Conservation (phyloP, 2,113 vertebrate species). For the Girardinichthys multiradiatus region DNA sequence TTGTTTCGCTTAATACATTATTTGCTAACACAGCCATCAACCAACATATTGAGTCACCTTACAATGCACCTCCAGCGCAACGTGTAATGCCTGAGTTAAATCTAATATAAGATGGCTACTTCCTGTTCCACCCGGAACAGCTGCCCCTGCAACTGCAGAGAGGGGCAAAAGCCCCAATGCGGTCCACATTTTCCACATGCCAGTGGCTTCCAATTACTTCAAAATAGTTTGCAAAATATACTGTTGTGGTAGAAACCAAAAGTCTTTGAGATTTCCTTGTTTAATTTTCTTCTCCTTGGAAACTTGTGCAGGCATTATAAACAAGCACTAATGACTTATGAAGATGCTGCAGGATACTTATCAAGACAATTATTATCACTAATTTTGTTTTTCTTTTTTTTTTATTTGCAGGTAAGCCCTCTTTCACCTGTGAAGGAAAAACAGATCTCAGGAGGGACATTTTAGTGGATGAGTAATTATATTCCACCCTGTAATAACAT, state of each 20-base stretch:
- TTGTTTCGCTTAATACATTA: constrained; percentile 56
- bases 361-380: constrained; percentile 66
- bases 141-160: constrained; percentile 57
- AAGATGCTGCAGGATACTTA: constrained; percentile 69
- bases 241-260: constrained; percentile 45
- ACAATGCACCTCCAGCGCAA: constrained; percentile 42
- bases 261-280: constrained; percentile 60
- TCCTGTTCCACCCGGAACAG: constrained; percentile 69
- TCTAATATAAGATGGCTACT: constrained; percentile 71
- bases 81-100: constrained; percentile 56
- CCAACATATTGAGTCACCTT: constrained; percentile 62
- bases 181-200: constrained; percentile 68
- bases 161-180: constrained; percentile 61
- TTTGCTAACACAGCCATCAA: constrained; percentile 61
- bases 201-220: constrained; percentile 74
- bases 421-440: constrained; percentile 54
- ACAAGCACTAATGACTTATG: constrained; percentile 63
- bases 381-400: no score
- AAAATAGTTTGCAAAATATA: constrained; percentile 60
- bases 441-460: constrained; percentile 50
- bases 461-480: constrained; percentile 67
- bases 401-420: constrained; percentile 70
- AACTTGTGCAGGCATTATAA: constrained; percentile 49
- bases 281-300: constrained; percentile 56
- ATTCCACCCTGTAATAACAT: constrained; percentile 17